Evolutionary conservation across 2,888 invertebrate species (phyloP).

Genomic region (Acanthosepion pharaonis): DNA sequence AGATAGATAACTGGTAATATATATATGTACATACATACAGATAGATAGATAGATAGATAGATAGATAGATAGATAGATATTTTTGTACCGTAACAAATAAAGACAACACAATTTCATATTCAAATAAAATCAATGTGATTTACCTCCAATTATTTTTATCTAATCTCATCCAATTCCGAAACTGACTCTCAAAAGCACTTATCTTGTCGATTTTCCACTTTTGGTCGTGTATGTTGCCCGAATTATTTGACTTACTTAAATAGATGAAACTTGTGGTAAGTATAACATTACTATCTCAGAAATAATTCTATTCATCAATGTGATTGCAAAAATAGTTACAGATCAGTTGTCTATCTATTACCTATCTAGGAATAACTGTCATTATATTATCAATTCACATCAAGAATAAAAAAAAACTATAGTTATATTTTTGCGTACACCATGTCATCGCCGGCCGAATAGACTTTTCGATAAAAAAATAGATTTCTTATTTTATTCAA

Average conservation of each 20-base stretch:
- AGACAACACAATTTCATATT: too few relatives aligned
- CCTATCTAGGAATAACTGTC: neutral
- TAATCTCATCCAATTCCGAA: neutral
- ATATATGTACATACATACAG: too few relatives aligned
- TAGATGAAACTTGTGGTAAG: neutral
- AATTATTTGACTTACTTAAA: neutral
- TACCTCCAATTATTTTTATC: too few relatives aligned
- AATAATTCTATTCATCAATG: neutral
- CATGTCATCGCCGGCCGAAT: too few relatives aligned
- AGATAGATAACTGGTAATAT: too few relatives aligned
- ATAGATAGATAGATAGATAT: too few relatives aligned
- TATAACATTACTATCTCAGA: neutral
- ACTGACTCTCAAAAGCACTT: neutral
- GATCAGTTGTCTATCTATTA: neutral
- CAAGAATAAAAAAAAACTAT: neutral
- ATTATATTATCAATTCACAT: neutral
- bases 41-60: too few relatives aligned
- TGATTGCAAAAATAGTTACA: neutral
- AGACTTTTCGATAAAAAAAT: too few relatives aligned
- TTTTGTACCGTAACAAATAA: too few relatives aligned
- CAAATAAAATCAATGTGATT: too few relatives aligned
- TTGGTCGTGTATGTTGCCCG: neutral
- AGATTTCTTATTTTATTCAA: too few relatives aligned
- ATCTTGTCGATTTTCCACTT: neutral
- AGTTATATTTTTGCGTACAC: neutral